Evolutionary conservation across 2,797 vertebrate species (phyloP), one percentile per base, ranked within the genome.

Genomic region (Coendou prehensilis): DNA sequence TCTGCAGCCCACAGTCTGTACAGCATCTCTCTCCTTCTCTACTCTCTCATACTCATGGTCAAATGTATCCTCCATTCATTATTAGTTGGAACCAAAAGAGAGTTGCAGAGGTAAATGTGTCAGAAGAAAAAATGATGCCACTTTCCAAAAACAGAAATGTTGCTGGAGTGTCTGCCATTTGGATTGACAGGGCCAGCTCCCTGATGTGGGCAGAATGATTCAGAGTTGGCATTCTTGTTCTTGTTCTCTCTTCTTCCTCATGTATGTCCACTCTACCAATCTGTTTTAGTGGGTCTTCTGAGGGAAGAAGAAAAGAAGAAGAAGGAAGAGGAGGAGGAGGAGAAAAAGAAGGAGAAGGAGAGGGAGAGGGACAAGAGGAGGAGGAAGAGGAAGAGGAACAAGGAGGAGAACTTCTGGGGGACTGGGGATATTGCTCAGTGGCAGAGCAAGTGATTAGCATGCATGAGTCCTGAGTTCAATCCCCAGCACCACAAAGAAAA

Each of bases 101-200:
- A 97, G 33, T 41, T 59, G 8, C 47, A 84, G 47, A 90, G 52
- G 45, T 61, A 73, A 56, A 52, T 69, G 50, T 80, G 37, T 82
- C 28, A 2, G 61, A 83, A 33, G 54, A 50, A 45, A 89, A 92
- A 90, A 57, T 2, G 6, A 45, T 18, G 37, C 54, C 41, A 2
- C 76, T 47, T 84, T 78, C 78, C 82, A 63, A 84, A 87, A 67
- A 76, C 56, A 82, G 86, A 52, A 86, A 82, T 6, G 47, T n/a
- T 75, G 41, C 54, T 28, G 78, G 52, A 10, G 8, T 3, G 23
- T 61, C 45, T 78, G 81, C 52, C 20, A 0, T 14, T 50, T 57
- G 57, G 26, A 82, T 14, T n/a, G 89, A 84, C 59, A 6, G 2
- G 10, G 20, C 45, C 71, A 75, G 45, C 69, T 30, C 63, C 4